Conservation (phyloP, 2,113 vertebrate species). For the Cynopterus brachyotis region DNA sequence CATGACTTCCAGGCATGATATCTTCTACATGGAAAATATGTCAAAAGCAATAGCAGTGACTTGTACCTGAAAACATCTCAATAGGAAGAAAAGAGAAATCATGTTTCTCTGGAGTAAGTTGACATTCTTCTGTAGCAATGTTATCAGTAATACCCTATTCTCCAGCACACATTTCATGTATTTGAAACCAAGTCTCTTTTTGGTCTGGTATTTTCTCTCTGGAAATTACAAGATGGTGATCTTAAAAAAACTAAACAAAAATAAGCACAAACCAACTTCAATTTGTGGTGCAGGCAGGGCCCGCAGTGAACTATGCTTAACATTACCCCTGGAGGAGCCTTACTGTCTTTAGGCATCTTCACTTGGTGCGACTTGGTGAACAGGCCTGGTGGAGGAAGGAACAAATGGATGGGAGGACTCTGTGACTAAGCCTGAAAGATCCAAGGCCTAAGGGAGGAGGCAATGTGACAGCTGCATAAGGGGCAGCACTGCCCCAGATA, state of each 20-base stretch:
- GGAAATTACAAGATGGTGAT: slow-evolving; percentile 76
- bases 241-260: slow-evolving; percentile 79
- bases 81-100: slow-evolving; percentile 74
- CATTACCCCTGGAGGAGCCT: background rate
- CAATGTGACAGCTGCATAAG: background rate
- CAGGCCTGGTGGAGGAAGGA: background rate
- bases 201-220: slow-evolving; percentile 82
- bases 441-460: background rate
- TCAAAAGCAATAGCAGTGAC: slow-evolving; percentile 84
- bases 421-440: background rate
- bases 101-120: slow-evolving; percentile 66
- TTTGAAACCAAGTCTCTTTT: slow-evolving; percentile 78
- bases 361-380: background rate
- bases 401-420: background rate
- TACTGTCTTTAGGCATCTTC: background rate
- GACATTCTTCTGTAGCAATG: slow-evolving; percentile 71
- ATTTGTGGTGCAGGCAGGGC: background rate
- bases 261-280: background rate
- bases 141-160: slow-evolving; percentile 79
- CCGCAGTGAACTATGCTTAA: background rate
- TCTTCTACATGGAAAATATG: slow-evolving; percentile 87
- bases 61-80: slow-evolving; percentile 63
- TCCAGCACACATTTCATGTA: slow-evolving; percentile 77
- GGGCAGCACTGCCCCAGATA: background rate
- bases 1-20: slow-evolving; percentile 75